Conservation (phyloP, 2,888 invertebrate genomes). For the Zygothrica quintamaculata region DNA sequence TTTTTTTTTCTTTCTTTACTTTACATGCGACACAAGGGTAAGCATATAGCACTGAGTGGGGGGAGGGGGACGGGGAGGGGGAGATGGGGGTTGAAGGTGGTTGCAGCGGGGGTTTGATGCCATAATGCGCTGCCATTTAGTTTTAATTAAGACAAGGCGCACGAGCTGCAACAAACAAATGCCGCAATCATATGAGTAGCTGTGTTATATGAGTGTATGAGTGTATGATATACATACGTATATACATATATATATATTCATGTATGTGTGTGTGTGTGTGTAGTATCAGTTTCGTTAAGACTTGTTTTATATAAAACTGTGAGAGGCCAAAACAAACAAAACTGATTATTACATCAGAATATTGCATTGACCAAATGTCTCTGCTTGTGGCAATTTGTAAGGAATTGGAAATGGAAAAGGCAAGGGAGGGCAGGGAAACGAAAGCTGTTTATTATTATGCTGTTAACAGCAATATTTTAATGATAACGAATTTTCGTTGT, state of each 20-base stretch:
- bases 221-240: too few relatives aligned
- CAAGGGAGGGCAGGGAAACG: too few relatives aligned
- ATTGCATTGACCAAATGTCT: constrained; percentile 12
- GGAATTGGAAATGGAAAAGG: too few relatives aligned
- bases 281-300: too few relatives aligned
- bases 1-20: background rate
- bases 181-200: constrained; percentile 3
- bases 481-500: too few relatives aligned
- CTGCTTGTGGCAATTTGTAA: constrained; percentile 1
- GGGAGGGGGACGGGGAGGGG: background rate
- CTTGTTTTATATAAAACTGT: too few relatives aligned
- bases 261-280: constrained; percentile 4
- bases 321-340: constrained; percentile 1
- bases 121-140: constrained; percentile 45
- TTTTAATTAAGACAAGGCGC: constrained; percentile 53
- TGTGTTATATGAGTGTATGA: too few relatives aligned
- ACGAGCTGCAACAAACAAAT: constrained; percentile 9
- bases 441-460: too few relatives aligned
- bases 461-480: too few relatives aligned
- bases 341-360: constrained; percentile 62
- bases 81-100: background rate
- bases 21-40: constrained; percentile 12
- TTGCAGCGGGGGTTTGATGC: constrained; percentile 3
- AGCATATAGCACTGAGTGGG: background rate
- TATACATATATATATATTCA: background rate